A percentile compares a stretch with the other conserved stretches of the same genome.
Conservation (phyloP, 2,113 vertebrate genomes). For the Charadrius vociferus region DNA sequence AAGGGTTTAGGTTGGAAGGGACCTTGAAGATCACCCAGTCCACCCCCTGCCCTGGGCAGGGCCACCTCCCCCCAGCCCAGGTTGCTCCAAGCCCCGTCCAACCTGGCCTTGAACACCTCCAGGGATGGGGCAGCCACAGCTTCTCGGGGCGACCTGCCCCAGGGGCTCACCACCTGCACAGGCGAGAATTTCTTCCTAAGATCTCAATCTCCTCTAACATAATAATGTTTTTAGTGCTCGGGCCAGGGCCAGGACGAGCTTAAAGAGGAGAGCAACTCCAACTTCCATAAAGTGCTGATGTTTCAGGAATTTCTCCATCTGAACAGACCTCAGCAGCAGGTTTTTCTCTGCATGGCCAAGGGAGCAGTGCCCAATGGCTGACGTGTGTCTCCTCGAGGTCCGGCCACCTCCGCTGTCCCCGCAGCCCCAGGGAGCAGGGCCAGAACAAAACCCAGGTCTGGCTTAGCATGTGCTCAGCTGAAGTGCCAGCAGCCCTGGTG, state of each 20-base stretch:
- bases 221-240: neutral
- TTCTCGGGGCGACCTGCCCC: neutral
- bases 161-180: neutral
- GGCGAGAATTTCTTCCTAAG: neutral
- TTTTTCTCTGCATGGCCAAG: neutral
- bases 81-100: neutral
- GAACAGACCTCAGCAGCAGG: neutral
- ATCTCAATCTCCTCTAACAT: neutral
- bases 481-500: neutral
- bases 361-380: neutral
- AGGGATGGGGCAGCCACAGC: neutral
- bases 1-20: neutral
- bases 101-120: neutral
- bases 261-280: neutral
- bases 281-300: neutral
- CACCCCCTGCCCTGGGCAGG: neutral
- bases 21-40: neutral
- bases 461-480: rapidly evolving
- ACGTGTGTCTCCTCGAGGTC: rapidly evolving
- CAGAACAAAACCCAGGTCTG: neutral
- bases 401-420: neutral
- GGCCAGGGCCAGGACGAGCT: neutral
- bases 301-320: neutral
- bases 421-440: neutral
- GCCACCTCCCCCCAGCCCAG: neutral